These are phyloP conservation scores for Zoanthus solanderi DNA, from an alignment of 92 coral and sea anemone genomes.

Conservation along the genomic window DNA sequence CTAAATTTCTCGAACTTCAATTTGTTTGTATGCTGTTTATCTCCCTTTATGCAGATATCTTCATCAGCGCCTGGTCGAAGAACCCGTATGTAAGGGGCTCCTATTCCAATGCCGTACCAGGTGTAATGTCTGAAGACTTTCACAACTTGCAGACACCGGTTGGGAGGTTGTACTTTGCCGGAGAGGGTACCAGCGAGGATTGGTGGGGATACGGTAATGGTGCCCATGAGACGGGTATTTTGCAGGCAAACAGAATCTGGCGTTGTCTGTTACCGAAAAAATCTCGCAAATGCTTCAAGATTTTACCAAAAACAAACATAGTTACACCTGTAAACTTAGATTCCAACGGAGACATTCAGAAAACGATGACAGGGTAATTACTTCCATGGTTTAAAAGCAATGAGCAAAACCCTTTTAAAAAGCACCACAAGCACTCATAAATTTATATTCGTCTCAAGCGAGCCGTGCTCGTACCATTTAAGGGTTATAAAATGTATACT, in stretches of 20 bases:
- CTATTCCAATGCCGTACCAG: constrained; percentile 69
- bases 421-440: no score
- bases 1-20: no score
- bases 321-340: neutral
- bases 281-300: neutral
- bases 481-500: no score
- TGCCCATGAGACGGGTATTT: constrained; percentile 66
- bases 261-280: neutral
- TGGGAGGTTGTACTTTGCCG: constrained; percentile 74
- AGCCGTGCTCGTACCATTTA: no score
- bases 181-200: constrained; percentile 71
- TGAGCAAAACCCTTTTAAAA: no score
- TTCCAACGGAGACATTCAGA: neutral
- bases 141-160: constrained; percentile 52
- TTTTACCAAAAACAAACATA: constrained; percentile 34
- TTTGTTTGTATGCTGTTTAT: neutral
- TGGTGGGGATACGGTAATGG: constrained; percentile 84
- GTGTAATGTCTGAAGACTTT: constrained; percentile 53
- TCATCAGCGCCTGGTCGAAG: constrained; percentile 69
- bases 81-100: constrained; percentile 75
- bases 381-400: no score
- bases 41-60: constrained; percentile 53
- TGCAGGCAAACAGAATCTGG: constrained; percentile 47
- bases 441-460: no score
- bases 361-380: no score